A percentile compares a stretch with the other conserved stretches of the same genome.
phyloP scores from a whole-genome alignment of 2,888 invertebrate genomes.

The Xestobium rufovillosum region DNA sequence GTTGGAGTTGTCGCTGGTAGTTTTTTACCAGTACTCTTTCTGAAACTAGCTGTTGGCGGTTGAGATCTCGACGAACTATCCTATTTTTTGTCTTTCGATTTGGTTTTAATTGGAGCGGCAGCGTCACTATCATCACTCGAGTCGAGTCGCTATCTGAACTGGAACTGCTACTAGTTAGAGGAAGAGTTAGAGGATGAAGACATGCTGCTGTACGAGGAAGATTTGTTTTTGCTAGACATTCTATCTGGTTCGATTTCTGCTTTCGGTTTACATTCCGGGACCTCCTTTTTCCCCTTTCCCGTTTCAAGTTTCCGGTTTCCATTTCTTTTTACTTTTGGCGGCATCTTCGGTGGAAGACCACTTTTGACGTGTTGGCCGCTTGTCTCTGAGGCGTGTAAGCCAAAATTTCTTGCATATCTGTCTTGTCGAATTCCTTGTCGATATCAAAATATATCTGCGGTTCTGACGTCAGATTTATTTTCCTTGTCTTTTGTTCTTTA shows the following conservation, averaged over 20 bases:
- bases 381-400: constrained; percentile 84
- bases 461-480: too few relatives aligned
- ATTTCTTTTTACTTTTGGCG: constrained; percentile 33
- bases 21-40: constrained; percentile 25
- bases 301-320: constrained; percentile 20
- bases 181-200: constrained; percentile 46
- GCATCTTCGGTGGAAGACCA: constrained; percentile 47
- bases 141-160: constrained; percentile 56
- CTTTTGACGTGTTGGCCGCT: constrained; percentile 83
- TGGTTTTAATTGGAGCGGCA: too few relatives aligned
- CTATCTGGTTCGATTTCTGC: constrained; percentile 30
- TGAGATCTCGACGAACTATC: too few relatives aligned
- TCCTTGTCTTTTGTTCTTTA: not conserved
- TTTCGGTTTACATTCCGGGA: constrained; percentile 21
- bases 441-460: too few relatives aligned
- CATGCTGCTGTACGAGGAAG: constrained; percentile 50
- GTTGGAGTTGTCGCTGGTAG: constrained; percentile 58
- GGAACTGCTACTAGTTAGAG: constrained; percentile 47
- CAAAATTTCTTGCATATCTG: constrained; percentile 54
- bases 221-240: constrained; percentile 44
- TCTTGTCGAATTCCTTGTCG: constrained; percentile 57
- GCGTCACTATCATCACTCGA: constrained; percentile 44
- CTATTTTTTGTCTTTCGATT: too few relatives aligned
- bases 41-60: too few relatives aligned
- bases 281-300: constrained; percentile 23